These are phyloP conservation scores for Diachasma alloeum DNA, from an alignment of 1,140 invertebrate species.

Conservation along the genomic window DNA sequence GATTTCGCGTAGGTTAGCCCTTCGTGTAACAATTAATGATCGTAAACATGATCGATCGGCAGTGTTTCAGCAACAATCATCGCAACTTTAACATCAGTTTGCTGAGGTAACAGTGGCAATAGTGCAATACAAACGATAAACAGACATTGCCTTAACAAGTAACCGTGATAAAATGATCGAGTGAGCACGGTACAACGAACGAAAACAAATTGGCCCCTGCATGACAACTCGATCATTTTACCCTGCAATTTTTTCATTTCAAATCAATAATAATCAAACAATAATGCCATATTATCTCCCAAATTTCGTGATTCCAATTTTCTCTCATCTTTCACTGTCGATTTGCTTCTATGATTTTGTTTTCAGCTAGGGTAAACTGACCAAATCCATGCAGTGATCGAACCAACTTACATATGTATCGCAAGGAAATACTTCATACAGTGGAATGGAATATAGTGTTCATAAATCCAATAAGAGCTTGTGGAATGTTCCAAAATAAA, in stretches of 20 bases:
- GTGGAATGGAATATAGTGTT: too few relatives aligned
- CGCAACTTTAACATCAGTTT: background rate
- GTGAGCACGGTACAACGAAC: background rate
- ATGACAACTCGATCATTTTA: background rate
- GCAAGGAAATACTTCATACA: too few relatives aligned
- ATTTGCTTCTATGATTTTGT: too few relatives aligned
- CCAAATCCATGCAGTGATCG: too few relatives aligned
- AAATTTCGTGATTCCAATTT: background rate
- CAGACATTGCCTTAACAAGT: constrained; percentile 37
- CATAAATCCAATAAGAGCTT: too few relatives aligned
- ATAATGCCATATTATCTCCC: background rate
- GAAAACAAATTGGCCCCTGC: background rate
- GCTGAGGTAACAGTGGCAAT: constrained; percentile 40
- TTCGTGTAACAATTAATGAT: background rate
- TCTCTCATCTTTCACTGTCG: too few relatives aligned
- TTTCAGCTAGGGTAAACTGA: too few relatives aligned
- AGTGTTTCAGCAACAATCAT: background rate
- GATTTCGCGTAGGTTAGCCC: background rate
- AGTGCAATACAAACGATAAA: constrained; percentile 28
- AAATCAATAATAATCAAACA: background rate
- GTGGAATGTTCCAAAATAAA: too few relatives aligned
- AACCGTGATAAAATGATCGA: constrained; percentile 2
- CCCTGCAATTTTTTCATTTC: constrained; percentile 5
- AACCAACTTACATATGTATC: too few relatives aligned
- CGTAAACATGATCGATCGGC: background rate